Evolutionary conservation across 2,888 invertebrate species (phyloP).

Genomic region (Stegana nigrithorax): DNA sequence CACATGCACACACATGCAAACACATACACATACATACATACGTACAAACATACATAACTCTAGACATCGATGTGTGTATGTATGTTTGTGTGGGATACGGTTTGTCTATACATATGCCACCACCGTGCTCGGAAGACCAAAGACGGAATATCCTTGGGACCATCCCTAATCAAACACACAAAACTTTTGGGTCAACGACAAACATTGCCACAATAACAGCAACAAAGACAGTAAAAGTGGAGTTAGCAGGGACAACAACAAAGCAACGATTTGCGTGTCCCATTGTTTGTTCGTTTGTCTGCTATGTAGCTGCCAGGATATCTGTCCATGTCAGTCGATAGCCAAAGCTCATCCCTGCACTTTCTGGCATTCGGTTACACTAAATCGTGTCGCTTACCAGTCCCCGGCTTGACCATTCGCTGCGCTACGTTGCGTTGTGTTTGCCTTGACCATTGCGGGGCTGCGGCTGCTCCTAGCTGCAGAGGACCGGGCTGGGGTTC

Average conservation of each 20-base stretch:
- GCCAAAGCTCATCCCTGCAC: background rate
- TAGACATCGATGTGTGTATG: background rate
- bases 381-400: background rate
- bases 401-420: background rate
- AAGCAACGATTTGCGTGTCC: background rate
- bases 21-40: too few relatives aligned
- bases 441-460: background rate
- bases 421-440: too few relatives aligned
- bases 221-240: background rate
- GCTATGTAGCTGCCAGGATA: too few relatives aligned
- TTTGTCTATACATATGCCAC: too few relatives aligned
- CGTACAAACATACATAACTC: constrained; percentile 11
- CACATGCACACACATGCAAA: too few relatives aligned
- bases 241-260: too few relatives aligned
- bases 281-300: constrained; percentile 49
- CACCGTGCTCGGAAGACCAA: too few relatives aligned
- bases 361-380: background rate
- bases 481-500: background rate
- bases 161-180: too few relatives aligned
- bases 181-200: constrained; percentile 19
- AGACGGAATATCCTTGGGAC: too few relatives aligned
- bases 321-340: constrained; percentile 13
- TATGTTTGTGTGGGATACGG: constrained; percentile 1
- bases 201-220: background rate
- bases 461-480: background rate